Base-by-base conservation (phyloP, 2,797 vertebrate species). In the Gobio occitaniae region DNA sequence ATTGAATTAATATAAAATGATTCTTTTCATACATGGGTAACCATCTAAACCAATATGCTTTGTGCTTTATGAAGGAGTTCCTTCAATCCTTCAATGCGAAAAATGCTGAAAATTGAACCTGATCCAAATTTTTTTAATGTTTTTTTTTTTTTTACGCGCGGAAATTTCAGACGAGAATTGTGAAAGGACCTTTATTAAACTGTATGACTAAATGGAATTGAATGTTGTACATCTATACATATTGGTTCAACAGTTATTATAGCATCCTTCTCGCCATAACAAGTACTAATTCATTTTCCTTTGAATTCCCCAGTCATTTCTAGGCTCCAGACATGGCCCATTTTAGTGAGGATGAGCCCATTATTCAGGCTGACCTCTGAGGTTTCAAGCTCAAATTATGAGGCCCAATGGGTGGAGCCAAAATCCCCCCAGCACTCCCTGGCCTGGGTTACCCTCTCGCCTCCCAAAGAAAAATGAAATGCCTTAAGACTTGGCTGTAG, bases 311-410 rank as follows among this genome's bases (percentile, higher is more conserved):
- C 21, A 47, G 75, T 68, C 68, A 80, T 44, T 78, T 68, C 69
- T 76, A 75, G 71, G 56, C 79, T 79, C 78, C 29, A 66, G 84
- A 52, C 71, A 75, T 68, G 87, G 74, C 84, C 87, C 86, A 86
- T 88, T 90, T 87, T 86, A 82, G 11, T 68, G 29, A 66, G 78
- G 41, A 79, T 44, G 71, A 80, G 76, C 65, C 71, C 87, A 88
- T 90, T 88, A 88, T 88, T 85, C 86, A 83, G 84, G 4, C 61
- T 80, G 65, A 82, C 84, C 86, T 86, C 56, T 17, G 78, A 87
- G 84, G 86, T 80, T 88, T 80, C 69, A 66, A n/a, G 61, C 83
- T 80, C 59, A 68, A 79, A 82, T 87, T 88, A 87, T 65, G 86
- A 86, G 81, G 59, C 87, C 86, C 86, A 66, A 10, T 66, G 85